Evolutionary conservation across 1,140 invertebrate species (phyloP).

Genomic region (Venturia canescens): DNA sequence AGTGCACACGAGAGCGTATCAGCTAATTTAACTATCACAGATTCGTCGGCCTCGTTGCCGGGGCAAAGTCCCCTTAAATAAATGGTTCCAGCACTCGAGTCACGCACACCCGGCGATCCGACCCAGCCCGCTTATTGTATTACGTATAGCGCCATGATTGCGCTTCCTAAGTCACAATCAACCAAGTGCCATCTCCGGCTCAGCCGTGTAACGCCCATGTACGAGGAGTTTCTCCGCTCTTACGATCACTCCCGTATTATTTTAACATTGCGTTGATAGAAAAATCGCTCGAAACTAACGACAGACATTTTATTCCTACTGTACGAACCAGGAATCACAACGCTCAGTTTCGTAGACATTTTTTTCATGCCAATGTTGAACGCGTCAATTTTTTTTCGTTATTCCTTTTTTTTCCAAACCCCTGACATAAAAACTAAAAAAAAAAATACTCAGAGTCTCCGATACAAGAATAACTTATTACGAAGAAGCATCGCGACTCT

Average conservation of each 20-base stretch:
- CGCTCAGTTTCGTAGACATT: no score
- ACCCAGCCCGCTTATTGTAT: conserved; percentile 50
- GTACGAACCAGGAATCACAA: no score
- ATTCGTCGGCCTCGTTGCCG: not conserved
- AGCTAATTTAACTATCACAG: not conserved
- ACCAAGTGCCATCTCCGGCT: conserved; percentile 55
- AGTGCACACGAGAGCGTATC: no score
- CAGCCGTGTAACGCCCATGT: conserved; percentile 6
- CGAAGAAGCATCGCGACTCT: no score
- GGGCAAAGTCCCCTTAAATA: conserved; percentile 5
- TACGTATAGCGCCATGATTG: conserved; percentile 51
- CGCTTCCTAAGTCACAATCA: conserved; percentile 50
- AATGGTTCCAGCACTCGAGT: conserved; percentile 13
- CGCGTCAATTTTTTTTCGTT: no score
- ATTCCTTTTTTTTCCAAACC: no score
- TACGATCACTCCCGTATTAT: not conserved
- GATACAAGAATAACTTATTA: no score
- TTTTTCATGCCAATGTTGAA: no score
- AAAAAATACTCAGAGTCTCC: no score
- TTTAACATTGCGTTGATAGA: not conserved
- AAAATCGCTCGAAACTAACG: not conserved
- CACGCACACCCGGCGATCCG: not conserved
- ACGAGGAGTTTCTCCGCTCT: conserved; percentile 28
- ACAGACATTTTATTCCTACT: no score
- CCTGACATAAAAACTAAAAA: no score